Base-by-base conservation (phyloP, 2,113 vertebrate genomes). In the Malurus alboscapulatus region DNA sequence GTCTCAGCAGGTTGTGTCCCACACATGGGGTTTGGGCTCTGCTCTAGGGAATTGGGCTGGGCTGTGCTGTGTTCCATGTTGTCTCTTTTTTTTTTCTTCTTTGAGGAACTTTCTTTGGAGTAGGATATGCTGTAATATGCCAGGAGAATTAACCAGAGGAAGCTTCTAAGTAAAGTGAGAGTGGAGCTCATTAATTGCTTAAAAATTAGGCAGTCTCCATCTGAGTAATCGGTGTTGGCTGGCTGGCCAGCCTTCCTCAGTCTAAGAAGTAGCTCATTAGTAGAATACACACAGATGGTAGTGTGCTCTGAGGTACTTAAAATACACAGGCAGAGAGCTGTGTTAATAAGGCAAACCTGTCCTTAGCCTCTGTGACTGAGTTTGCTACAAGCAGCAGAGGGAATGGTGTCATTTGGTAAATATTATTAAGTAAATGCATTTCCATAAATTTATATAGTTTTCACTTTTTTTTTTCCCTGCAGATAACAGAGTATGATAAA, bases 221-320 rank as follows among this genome's bases (percentile, higher is more conserved):
- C 92, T 97, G 95, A 97, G 87, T 96, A 97, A 97, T 97, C 48
- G 71, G 88, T 94, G 93, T 87, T 97, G 96, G 96, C 92, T 97
- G 92, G 93, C 90, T 95, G 96, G 97, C 68, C 45, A 59, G 86
- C 94, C 96, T 96, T 96, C 86, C 87, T 76, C 51, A 29, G 73
- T 87, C 82, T 92, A 96, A 93, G 90, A 67, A 95, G 74, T 32
- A 97, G 92, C 96, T 98, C 96, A 96, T 97, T 97, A 97, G 96
- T 88, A 95, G 96, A 97, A 95, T 87, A 97, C 88, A 97, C 96
- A 97, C 97, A 97, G 97, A 96, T 97, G 97, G 96, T 93, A 69
- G 96, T 93, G 59, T 87, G 91, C 93, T 97, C 93, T 88, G 82
- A 97, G 91, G 83, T 97, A 86, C 95, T 97, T 96, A 96, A 97